Base-by-base conservation (phyloP, 2,797 vertebrate genomes). In the Tapirus indicus region DNA sequence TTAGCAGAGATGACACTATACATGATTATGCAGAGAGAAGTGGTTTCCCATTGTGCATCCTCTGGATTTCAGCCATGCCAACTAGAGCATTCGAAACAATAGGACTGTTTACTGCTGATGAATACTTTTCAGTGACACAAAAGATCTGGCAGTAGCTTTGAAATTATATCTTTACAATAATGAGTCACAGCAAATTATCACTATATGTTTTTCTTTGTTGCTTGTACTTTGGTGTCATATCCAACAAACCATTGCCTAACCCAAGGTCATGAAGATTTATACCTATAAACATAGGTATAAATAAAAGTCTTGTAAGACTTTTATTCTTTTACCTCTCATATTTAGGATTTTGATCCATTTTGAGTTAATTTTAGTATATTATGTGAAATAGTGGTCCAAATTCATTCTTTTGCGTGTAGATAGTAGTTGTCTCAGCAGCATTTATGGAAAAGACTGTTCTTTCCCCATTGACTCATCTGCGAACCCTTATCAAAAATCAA, bases 81-180 rank as follows among this genome's bases (percentile, higher is more conserved):
- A 35, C 12, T 11, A 91, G 66, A 62, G 78, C 41, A 72, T 72
- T 77, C 23, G 29, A 56, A 66, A 66, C 54, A 66, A 92, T n/a
- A n/a, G 44, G 71, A 75, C 21, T 75, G 10, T 27, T 3, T 85
- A 68, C 29, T 86, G 35, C 71, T 68, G 49, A n/a, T 56, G 38
- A 17, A 11, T 49, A 58, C 52, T 60, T 78, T 87, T 38, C 38
- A 86, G 38, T 78, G 60, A 56, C 60, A 47, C 78, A 77, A 86
- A 86, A 66, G 10, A 68, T 68, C 47, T 77, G 60, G 21, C 32
- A 74, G 71, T 68, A 85, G 71, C 72, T 93, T 93, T 93, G 83
- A 78, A 47, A 87, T 78, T 27, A 25, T 49, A 47, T 87, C 52
- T 79, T 79, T 79, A 60, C 32, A 20, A 71, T 58, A 56, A 58